phyloP scores from a whole-genome alignment of 2,113 vertebrate genomes.

The Hucho hucho region DNA sequence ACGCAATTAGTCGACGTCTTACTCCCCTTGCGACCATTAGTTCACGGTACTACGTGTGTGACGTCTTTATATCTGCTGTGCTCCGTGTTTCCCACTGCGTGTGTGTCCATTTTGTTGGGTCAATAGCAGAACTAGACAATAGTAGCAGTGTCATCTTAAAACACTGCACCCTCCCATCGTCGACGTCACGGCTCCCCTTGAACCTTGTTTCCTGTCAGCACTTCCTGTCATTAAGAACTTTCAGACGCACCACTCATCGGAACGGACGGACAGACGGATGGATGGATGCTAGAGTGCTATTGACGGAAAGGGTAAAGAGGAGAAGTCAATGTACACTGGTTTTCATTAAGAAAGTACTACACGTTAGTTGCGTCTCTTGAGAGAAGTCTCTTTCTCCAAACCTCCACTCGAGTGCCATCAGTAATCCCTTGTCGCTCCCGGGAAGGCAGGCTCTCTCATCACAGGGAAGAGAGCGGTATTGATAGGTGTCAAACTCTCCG shows the following conservation, averaged over 20 bases:
- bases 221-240: conserved; percentile 58
- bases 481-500: conserved; percentile 52
- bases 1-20: not conserved
- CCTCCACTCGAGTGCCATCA: conserved; percentile 37
- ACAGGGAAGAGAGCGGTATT: conserved; percentile 30
- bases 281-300: conserved; percentile 38
- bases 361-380: conserved; percentile 47
- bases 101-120: not conserved
- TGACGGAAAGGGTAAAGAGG: conserved; percentile 43
- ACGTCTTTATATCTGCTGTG: not conserved
- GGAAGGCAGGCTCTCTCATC: conserved; percentile 46
- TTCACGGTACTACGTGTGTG: not conserved
- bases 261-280: conserved; percentile 38
- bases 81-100: no score
- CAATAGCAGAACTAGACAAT: not conserved
- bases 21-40: not conserved
- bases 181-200: not conserved
- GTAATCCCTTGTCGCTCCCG: conserved; percentile 48
- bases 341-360: conserved; percentile 50
- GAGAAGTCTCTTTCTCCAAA: conserved; percentile 43
- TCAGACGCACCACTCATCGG: conserved; percentile 33
- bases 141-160: conserved; percentile 11
- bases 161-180: not conserved
- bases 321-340: conserved; percentile 55
- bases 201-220: conserved; percentile 37